Evolutionary conservation across 2,113 vertebrate species (phyloP).

Genomic region (Globicephala melas): DNA sequence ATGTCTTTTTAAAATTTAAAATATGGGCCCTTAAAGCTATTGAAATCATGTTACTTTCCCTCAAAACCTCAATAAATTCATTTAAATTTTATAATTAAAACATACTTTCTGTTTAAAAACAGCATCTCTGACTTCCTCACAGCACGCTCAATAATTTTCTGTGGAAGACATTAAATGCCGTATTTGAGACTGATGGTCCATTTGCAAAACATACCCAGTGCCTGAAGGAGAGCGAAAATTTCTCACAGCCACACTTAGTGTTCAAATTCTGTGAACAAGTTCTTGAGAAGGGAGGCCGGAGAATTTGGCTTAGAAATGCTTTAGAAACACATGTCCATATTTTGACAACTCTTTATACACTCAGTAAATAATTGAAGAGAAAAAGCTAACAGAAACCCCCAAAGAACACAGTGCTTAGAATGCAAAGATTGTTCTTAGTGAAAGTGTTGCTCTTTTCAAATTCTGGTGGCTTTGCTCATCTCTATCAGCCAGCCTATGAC

Average conservation of each 20-base stretch:
- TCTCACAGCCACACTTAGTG: slow-evolving; percentile 30
- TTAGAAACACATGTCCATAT: slow-evolving; percentile 47
- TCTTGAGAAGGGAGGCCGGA: slow-evolving; percentile 43
- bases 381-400: slow-evolving; percentile 30
- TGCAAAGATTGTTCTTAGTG: neutral
- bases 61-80: neutral
- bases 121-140: neutral
- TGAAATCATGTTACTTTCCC: neutral
- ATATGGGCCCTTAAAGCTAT: neutral
- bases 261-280: slow-evolving; percentile 39
- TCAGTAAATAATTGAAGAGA: slow-evolving; percentile 72
- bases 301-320: slow-evolving; percentile 40
- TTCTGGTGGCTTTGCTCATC: neutral
- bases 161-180: neutral
- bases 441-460: slow-evolving; percentile 2
- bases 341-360: slow-evolving; percentile 62
- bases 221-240: neutral
- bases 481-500: neutral
- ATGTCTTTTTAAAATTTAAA: neutral
- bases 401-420: neutral
- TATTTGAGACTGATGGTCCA: neutral
- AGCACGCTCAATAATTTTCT: neutral
- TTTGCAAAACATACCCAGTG: neutral
- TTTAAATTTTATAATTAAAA: neutral
- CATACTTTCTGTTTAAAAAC: neutral